A percentile compares a stretch with the other conserved stretches of the same genome.
phyloP scores from a whole-genome alignment of 2,797 vertebrate species.

The Hyperoplus lanceolatus region DNA sequence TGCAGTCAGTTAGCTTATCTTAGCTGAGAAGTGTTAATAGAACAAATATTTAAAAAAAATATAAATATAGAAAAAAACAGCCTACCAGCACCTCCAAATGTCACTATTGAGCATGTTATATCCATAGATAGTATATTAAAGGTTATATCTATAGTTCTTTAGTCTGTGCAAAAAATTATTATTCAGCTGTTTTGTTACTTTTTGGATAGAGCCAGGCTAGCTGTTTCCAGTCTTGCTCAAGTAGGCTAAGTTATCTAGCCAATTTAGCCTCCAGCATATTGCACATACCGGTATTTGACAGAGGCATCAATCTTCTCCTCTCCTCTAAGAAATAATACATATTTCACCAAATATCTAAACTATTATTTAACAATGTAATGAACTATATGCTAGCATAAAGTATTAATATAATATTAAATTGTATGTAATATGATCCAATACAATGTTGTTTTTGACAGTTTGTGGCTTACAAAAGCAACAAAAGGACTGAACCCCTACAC shows the following conservation, averaged over 20 bases:
- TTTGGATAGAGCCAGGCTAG: too few relatives aligned
- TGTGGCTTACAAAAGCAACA: conserved; percentile 8
- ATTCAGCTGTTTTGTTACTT: neutral
- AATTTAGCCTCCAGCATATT: neutral
- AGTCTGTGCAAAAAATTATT: neutral
- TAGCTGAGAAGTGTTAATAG: neutral
- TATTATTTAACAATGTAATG: neutral
- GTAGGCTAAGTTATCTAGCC: neutral
- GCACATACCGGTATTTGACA: neutral
- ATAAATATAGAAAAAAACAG: neutral
- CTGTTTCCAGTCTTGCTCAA: too few relatives aligned
- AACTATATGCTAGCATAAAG: neutral
- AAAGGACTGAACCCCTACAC: neutral
- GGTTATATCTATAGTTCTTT: neutral
- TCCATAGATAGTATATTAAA: too few relatives aligned
- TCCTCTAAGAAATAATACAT: neutral
- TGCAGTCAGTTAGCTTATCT: neutral
- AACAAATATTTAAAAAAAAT: neutral
- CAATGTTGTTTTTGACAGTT: too few relatives aligned
- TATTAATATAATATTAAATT: neutral
- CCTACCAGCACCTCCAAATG: neutral
- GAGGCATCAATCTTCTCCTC: neutral
- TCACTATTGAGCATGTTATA: neutral
- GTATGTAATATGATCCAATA: neutral
- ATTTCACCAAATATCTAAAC: neutral